These are phyloP conservation scores for Neomorphus geoffroyi DNA, from an alignment of 2,797 vertebrate species.

Conservation along the genomic window DNA sequence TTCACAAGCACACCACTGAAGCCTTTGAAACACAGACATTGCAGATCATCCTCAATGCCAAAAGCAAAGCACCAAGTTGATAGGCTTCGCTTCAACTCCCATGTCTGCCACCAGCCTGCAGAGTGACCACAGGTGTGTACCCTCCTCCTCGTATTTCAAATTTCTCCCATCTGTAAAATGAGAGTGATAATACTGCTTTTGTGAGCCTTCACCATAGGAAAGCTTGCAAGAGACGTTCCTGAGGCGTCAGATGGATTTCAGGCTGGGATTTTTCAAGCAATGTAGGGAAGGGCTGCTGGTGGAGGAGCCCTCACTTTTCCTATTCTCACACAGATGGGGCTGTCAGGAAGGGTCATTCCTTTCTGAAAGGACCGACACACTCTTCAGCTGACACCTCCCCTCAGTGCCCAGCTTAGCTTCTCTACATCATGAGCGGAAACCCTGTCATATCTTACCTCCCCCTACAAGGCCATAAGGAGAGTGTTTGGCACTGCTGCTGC, in stretches of 20 bases:
- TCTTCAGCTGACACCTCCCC: neutral
- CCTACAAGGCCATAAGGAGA: accelerated
- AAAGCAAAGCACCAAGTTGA: neutral
- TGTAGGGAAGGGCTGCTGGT: neutral
- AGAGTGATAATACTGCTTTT: neutral
- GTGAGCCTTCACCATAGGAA: neutral
- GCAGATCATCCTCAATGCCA: neutral
- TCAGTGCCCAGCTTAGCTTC: neutral
- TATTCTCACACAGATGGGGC: accelerated
- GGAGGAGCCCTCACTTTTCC: neutral
- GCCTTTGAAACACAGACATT: neutral
- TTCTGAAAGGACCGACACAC: accelerated
- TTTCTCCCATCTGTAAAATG: neutral
- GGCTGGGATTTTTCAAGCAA: neutral
- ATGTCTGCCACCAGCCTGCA: neutral
- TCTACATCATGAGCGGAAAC: neutral
- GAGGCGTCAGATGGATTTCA: neutral
- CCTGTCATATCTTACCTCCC: neutral
- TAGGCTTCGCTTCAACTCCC: neutral
- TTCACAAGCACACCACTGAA: neutral
- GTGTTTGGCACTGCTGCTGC: neutral
- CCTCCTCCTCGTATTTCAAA: neutral
- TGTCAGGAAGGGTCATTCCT: neutral
- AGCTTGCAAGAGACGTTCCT: neutral
- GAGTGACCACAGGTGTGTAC: accelerated